Evolutionary conservation across 2,113 vertebrate genomes (phyloP).

Genomic region (Neolamprologus toae): DNA sequence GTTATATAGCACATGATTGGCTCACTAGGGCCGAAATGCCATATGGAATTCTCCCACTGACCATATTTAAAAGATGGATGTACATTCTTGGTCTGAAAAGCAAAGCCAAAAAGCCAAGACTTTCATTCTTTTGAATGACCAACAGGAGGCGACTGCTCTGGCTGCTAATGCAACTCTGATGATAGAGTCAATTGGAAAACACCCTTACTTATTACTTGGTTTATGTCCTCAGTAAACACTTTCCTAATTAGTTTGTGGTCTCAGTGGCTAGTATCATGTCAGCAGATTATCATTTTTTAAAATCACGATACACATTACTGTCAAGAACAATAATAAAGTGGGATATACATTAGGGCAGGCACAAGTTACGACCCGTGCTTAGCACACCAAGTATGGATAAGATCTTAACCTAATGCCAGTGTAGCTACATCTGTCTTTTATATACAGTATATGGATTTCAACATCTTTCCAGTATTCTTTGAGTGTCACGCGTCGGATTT

Average conservation of each 20-base stretch:
- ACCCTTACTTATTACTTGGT: not conserved
- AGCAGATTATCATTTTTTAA: not conserved
- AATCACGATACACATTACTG: not conserved
- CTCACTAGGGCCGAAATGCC: not conserved
- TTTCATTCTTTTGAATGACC: not conserved
- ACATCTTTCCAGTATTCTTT: not conserved
- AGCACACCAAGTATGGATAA: not conserved
- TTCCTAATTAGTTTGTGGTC: not conserved
- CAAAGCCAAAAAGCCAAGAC: not conserved
- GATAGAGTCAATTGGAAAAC: not conserved
- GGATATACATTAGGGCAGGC: not conserved
- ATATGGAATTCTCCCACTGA: not conserved
- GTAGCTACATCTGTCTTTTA: not conserved
- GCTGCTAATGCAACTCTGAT: not conserved
- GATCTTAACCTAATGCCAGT: not conserved
- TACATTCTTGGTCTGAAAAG: not conserved
- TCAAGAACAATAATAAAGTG: not conserved
- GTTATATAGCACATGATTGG: not conserved
- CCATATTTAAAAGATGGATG: not conserved
- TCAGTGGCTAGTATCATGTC: not conserved
- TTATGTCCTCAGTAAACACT: not conserved
- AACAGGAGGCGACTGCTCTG: not conserved
- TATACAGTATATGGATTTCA: not conserved
- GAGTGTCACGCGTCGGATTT: not conserved
- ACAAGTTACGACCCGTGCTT: not conserved